These are phyloP conservation scores for Agelastica alni DNA, from an alignment of 2,888 invertebrate genomes.

Conservation along the genomic window DNA sequence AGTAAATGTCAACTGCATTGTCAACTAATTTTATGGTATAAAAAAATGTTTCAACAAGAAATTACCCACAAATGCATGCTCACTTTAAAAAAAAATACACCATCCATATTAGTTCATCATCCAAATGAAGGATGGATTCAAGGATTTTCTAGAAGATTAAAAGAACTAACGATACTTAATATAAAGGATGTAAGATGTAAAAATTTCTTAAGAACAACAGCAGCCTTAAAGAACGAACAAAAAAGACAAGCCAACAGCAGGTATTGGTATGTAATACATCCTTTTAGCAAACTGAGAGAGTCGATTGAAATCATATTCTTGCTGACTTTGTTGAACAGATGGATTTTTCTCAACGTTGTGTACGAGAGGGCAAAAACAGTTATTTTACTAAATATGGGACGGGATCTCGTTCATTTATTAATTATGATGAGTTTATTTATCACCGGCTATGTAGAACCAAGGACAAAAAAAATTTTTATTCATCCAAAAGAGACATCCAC, in stretches of 20 bases:
- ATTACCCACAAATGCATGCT: neutral
- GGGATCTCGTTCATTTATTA: slow-evolving; percentile 1
- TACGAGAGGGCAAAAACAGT: neutral
- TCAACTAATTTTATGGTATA: no score
- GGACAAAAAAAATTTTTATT: slow-evolving; percentile 13
- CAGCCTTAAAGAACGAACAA: slow-evolving; percentile 13
- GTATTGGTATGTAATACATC: slow-evolving; percentile 27
- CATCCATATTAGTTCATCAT: neutral
- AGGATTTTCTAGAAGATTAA: neutral
- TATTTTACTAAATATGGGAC: neutral
- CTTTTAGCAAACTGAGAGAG: slow-evolving; percentile 22
- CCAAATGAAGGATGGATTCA: neutral
- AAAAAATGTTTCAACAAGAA: no score
- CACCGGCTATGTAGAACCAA: slow-evolving; percentile 16
- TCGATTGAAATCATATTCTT: slow-evolving; percentile 14
- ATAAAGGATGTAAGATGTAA: slow-evolving; percentile 13
- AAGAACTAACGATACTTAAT: slow-evolving; percentile 10
- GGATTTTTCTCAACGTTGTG: neutral
- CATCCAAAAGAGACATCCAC: slow-evolving; percentile 7
- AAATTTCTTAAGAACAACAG: slow-evolving; percentile 14
- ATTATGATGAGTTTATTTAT: slow-evolving; percentile 14
- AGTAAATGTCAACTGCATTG: no score
- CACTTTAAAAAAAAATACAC: neutral
- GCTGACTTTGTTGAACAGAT: neutral
- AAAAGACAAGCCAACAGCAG: slow-evolving; percentile 19